These are phyloP conservation scores for Thymallus thymallus DNA, from an alignment of 2,113 vertebrate species.

Conservation along the genomic window DNA sequence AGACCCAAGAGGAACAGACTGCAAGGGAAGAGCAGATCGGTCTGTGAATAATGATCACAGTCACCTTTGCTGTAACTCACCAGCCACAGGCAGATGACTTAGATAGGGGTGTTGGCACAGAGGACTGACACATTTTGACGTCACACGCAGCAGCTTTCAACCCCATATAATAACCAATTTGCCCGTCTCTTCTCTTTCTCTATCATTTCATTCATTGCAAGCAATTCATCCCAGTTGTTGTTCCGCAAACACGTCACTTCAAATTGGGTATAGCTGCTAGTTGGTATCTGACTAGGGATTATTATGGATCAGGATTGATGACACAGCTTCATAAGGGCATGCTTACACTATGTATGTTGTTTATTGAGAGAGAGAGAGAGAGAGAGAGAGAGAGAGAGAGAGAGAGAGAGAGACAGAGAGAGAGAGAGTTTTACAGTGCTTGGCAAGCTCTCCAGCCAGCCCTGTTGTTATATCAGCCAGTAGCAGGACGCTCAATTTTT, in stretches of 20 bases:
- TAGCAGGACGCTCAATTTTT: constrained; percentile 71
- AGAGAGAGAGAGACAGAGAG: too few species aligned
- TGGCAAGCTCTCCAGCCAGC: constrained; percentile 67
- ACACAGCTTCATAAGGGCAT: constrained; percentile 15
- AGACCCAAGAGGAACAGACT: constrained; percentile 42
- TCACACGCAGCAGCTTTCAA: constrained; percentile 40
- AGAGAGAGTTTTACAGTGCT: constrained; percentile 69
- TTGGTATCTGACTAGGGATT: constrained; percentile 7
- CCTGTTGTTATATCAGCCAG: constrained; percentile 69
- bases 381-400: too few species aligned
- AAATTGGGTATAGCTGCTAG: constrained; percentile 34
- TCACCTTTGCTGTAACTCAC: constrained; percentile 70
- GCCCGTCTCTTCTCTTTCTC: background rate
- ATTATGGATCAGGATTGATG: constrained; percentile 39
- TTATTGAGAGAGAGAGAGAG: too few species aligned
- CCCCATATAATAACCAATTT: constrained; percentile 14
- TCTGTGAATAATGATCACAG: constrained; percentile 63
- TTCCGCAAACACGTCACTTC: constrained; percentile 33
- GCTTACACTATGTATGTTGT: background rate
- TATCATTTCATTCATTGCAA: constrained; percentile 34
- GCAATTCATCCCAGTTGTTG: constrained; percentile 43
- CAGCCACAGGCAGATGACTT: constrained; percentile 50
- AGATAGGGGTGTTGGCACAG: constrained; percentile 53
- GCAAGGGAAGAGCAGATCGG: constrained; percentile 26
- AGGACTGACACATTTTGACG: constrained; percentile 57